phyloP scores from a whole-genome alignment of 1,140 invertebrate genomes.

The Halyomorpha halys region DNA sequence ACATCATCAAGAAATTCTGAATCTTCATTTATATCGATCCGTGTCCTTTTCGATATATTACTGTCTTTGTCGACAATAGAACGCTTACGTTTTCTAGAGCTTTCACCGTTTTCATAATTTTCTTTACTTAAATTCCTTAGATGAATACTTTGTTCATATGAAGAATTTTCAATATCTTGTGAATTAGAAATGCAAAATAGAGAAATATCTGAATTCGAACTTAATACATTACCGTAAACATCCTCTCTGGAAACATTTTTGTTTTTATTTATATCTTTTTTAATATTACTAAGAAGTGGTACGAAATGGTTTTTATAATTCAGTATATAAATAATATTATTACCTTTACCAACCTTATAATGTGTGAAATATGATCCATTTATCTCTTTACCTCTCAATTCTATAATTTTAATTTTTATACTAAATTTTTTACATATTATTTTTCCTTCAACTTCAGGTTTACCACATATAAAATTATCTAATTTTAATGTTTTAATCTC shows the following conservation, averaged over 20 bases:
- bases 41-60: background rate
- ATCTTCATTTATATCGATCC: background rate
- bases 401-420: background rate
- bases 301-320: background rate
- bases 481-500: background rate
- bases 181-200: background rate
- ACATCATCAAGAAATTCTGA: background rate
- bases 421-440: background rate
- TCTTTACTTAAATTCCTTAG: background rate
- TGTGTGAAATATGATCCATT: background rate
- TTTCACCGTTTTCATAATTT: background rate
- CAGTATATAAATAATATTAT: conserved; percentile 1
- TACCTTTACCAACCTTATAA: background rate
- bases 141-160: background rate
- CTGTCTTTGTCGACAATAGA: background rate
- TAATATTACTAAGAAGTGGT: background rate
- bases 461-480: background rate
- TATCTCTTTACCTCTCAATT: background rate
- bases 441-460: background rate
- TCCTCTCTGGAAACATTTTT: background rate
- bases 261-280: background rate
- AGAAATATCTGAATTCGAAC: background rate
- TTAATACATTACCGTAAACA: background rate
- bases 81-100: background rate
- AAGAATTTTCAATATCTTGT: background rate